Base-by-base conservation (phyloP, 2,113 vertebrate genomes). In the Callocephalon fimbriatum region DNA sequence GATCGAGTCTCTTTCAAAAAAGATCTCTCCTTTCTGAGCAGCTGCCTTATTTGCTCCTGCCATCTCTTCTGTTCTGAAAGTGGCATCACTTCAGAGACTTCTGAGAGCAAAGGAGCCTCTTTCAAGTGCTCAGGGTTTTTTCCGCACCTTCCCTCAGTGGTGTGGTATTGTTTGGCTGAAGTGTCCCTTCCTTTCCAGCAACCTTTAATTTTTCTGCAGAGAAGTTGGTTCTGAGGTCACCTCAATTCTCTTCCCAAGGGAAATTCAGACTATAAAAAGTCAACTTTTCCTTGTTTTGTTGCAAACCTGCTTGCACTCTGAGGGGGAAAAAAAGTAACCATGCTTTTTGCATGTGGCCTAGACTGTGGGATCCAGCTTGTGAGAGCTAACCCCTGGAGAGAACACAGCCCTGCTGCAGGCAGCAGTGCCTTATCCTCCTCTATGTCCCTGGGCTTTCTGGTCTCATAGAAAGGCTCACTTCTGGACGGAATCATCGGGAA, bases 251-350 rank as follows among this genome's bases (percentile, higher is more conserved):
- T 78, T 95, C 86, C 51, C 56, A 25, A 65, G 81, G 85, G 90
- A 93, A 95, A 45, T 80, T 68, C n/a, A 42, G 22, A 21, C 76
- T 95, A 84, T 81, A 78, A 83, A 88, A 92, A 90, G 47, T 76
- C 72, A 90, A 37, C 89, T 95, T 97, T 65, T 80, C 91, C 91
- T 96, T 90, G 74, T 91, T 83, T 93, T 86, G 51, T 91, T 93
- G 68, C 75, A 84, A 85, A 91, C 68, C 58, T 73, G 59, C 62
- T 74, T 88, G 67, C 32, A 16, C 67, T 79, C 22, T n/a, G 31
- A 14, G 12, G 7, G 45, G 38, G 59, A 45, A 35, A 26, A 67
- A 70, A 67, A 78, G 44, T 73, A 70, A 81, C 61, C 75, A 66
- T 65, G 59, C 29, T 51, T 79, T 96, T 94, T 88, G 86, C 83